phyloP scores from a whole-genome alignment of 2,113 vertebrate species.

The Cariama cristata region DNA sequence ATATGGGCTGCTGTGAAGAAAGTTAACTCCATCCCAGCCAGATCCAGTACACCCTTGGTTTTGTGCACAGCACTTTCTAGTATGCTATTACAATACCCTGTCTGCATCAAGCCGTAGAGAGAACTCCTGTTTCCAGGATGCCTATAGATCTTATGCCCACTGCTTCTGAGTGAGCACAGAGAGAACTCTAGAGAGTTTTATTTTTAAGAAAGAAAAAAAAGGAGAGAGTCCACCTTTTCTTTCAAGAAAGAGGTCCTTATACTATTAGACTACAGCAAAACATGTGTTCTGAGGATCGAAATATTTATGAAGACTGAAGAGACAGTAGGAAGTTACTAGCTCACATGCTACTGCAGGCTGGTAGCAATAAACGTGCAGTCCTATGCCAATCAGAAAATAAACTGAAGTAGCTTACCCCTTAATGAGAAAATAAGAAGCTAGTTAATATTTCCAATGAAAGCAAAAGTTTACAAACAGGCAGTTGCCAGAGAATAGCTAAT shows the following conservation, averaged over 20 bases:
- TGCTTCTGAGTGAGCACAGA: background rate
- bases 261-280: background rate
- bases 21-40: background rate
- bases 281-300: background rate
- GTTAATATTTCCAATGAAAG: background rate
- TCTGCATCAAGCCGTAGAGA: background rate
- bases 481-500: background rate
- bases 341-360: background rate
- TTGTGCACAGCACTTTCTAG: background rate
- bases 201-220: background rate
- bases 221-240: background rate
- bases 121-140: background rate
- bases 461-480: background rate
- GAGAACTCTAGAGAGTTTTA: background rate
- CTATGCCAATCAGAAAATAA: background rate
- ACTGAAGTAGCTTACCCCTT: background rate
- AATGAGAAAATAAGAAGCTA: conserved; percentile 12
- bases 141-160: background rate
- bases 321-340: background rate
- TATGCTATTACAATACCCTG: background rate
- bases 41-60: background rate
- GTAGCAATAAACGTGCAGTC: background rate
- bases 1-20: background rate
- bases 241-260: background rate
- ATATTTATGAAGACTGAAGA: background rate